Base-by-base conservation (phyloP, 2,797 vertebrate species). In the Parauchenoglanis ngamensis region DNA sequence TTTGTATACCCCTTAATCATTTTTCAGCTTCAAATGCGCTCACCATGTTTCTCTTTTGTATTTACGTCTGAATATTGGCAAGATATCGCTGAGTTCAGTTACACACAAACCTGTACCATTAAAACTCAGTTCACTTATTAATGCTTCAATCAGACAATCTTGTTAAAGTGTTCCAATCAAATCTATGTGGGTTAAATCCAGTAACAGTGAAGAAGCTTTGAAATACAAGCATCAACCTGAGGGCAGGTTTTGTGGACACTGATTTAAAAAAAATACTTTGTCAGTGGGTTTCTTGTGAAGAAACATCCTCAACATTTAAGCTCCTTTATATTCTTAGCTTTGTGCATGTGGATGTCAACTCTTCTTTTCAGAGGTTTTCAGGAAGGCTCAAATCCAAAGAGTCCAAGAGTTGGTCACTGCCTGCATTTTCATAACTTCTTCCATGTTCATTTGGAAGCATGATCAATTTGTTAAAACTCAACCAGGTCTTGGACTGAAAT, bases 141-240 rank as follows among this genome's bases (percentile, higher is more conserved):
- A 93, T 86, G 93, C 90, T 90, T 94, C 93, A 92, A 94, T 95
- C 94, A 92, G 89, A 91, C 90, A 85, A 76, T 73, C 56, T 21
- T 92, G 91, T 92, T 94, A 91, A 93, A 93, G 92, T 92, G 31
- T 61, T 59, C 56, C 56, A 7, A 87, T 87, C 83, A 86, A 90
- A 87, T 90, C 92, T 94, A 52, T 65, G 46, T 87, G n/a, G 31
- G 31, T 76, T 75, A 56, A 61, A 72, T 86, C 31, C 8, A 86
- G 12, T 23, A 19, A 87, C 6, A 4, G 23, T 15, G 25, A 19
- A 63, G 21, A 6, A 46, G 40, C 46, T 68, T 77, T 67, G 31
- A 49, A 83, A 63, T 31, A 49, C 21, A 4, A 65, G 80, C 13
- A 67, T 46, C 25, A 31, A 21, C n/a, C 28, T 35, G 28, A 4